phyloP scores from a whole-genome alignment of 2,113 vertebrate genomes.

The Proteles cristata region DNA sequence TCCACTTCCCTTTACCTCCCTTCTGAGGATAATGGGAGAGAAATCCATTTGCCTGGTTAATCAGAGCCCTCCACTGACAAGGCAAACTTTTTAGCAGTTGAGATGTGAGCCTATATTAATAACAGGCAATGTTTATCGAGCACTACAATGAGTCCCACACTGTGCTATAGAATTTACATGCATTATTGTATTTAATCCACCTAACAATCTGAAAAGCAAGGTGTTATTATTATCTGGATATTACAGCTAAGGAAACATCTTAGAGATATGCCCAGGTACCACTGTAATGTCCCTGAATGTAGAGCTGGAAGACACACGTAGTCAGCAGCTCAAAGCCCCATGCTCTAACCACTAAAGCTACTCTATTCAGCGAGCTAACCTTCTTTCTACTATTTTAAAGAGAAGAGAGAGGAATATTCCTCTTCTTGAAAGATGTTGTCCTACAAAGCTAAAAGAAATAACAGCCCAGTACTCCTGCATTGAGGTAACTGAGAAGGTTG shows the following conservation, averaged over 20 bases:
- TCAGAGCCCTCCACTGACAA: constrained; percentile 42
- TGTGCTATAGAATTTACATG: background rate
- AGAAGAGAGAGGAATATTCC: background rate
- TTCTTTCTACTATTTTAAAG: background rate
- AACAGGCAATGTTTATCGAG: constrained; percentile 6
- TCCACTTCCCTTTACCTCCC: constrained; percentile 54
- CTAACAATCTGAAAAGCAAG: constrained; percentile 40
- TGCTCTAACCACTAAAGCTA: background rate
- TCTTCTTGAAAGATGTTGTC: background rate
- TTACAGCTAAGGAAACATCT: constrained; percentile 5
- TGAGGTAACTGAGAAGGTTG: background rate
- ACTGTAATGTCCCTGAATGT: background rate
- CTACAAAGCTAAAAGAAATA: background rate
- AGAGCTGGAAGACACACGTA: background rate
- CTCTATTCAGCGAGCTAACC: background rate
- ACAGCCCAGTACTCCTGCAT: background rate
- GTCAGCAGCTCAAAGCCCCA: background rate
- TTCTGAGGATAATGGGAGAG: constrained; percentile 38
- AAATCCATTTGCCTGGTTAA: constrained; percentile 68
- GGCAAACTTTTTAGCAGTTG: constrained; percentile 14
- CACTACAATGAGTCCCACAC: background rate
- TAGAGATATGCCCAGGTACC: background rate
- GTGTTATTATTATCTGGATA: background rate
- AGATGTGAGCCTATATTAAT: constrained; percentile 15
- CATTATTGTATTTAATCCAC: constrained; percentile 13